These are phyloP conservation scores for Sparidentex hasta DNA, from an alignment of 2,797 vertebrate genomes.

Conservation along the genomic window DNA sequence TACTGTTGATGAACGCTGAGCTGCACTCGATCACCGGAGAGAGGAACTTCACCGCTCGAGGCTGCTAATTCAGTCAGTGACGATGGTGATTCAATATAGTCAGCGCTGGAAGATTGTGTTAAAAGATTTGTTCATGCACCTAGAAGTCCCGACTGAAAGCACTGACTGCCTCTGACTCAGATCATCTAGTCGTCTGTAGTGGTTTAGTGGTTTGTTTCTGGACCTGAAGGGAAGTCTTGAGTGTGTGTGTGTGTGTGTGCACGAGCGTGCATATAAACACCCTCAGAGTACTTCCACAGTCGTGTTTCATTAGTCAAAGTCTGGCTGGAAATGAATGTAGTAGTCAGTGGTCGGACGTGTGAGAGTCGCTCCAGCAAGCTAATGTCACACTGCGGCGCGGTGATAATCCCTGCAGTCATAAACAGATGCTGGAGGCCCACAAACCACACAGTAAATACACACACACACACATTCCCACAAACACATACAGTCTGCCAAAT, in stretches of 20 bases:
- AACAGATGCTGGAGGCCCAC: slow-evolving; percentile 79
- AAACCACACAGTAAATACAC: slow-evolving; percentile 72
- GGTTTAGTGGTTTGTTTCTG: slow-evolving; percentile 24
- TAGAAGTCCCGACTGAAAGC: not conserved
- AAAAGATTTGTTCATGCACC: not conserved
- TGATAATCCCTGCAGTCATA: slow-evolving; percentile 82
- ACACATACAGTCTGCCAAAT: not conserved
- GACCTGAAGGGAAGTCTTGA: slow-evolving; percentile 29
- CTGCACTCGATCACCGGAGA: not conserved
- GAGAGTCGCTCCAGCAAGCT: slow-evolving; percentile 70
- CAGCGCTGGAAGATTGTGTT: not conserved
- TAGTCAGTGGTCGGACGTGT: slow-evolving; percentile 63
- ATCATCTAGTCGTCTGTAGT: not conserved
- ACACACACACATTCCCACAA: slow-evolving; percentile 16
- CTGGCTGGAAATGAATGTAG: slow-evolving; percentile 64
- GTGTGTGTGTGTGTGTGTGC: slow-evolving; percentile 1
- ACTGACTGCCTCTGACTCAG: not conserved
- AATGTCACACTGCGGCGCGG: slow-evolving; percentile 76
- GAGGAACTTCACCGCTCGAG: not conserved
- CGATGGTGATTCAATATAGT: not conserved
- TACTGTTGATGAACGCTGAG: not conserved
- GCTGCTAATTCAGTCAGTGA: not conserved
- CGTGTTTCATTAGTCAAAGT: slow-evolving; percentile 68
- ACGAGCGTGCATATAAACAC: slow-evolving; percentile 38
- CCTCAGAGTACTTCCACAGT: slow-evolving; percentile 42